A percentile compares a stretch with the other conserved stretches of the same genome.
phyloP scores from a whole-genome alignment of 2,888 invertebrate genomes.

The Spodoptera exigua region DNA sequence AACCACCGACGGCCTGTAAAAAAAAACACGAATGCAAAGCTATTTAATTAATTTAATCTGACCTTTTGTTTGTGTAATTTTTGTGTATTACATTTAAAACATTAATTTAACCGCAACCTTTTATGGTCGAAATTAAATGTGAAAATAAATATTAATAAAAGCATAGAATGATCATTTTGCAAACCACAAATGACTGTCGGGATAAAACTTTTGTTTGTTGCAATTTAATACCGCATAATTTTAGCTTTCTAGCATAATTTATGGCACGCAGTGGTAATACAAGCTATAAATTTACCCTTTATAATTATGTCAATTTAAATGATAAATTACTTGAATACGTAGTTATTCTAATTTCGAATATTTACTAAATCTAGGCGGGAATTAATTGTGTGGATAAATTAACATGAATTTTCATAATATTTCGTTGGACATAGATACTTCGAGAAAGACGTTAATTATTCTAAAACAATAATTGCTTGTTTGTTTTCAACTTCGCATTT shows the following conservation, averaged over 20 bases:
- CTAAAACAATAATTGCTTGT: conserved; percentile 5
- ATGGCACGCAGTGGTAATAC: conserved; percentile 53
- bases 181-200: conserved; percentile 33
- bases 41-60: too few relatives aligned
- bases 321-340: conserved; percentile 48
- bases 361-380: not conserved
- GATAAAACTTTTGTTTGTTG: conserved; percentile 52
- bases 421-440: not conserved
- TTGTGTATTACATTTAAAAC: too few relatives aligned
- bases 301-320: conserved; percentile 56
- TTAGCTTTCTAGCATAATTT: conserved; percentile 52
- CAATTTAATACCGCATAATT: conserved; percentile 52
- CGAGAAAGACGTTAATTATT: not conserved
- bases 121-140: conserved; percentile 2
- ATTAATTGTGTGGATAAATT: too few relatives aligned
- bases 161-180: conserved; percentile 26
- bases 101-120: too few relatives aligned
- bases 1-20: too few relatives aligned
- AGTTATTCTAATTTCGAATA: conserved; percentile 9
- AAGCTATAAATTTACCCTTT: conserved; percentile 46
- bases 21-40: too few relatives aligned
- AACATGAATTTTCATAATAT: too few relatives aligned
- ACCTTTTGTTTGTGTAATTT: too few relatives aligned
- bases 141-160: conserved; percentile 17
- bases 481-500: conserved; percentile 8